Evolutionary conservation across 2,888 invertebrate genomes (phyloP), one percentile per base, ranked within the genome.

Genomic region (Actias luna): DNA sequence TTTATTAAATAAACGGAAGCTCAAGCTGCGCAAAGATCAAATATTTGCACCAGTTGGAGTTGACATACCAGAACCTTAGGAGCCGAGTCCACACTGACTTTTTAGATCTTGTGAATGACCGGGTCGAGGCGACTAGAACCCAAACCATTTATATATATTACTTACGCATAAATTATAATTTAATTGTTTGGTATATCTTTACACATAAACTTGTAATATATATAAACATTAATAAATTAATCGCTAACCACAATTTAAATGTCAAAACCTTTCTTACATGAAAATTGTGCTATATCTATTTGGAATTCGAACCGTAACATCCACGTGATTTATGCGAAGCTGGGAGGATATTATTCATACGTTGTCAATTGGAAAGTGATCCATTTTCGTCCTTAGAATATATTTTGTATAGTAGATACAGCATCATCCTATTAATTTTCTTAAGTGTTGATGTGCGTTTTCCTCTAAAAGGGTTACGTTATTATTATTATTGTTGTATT

Each of bases 311-410:
- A 75, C 76, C 82, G 74, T 79, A 80, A 79, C 79, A 81, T 80
- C 77, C 68, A 67, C 64, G 71, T 84, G 86, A 85, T 85, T 85
- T 85, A 86, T 84, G 86, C 80, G 78, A 80, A 78, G 79, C 77
- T 75, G 73, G 73, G 74, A 77, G 76, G 67, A 76, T 80, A 85
- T 89, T 87, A 82, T 86, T 88, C 89, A 87, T 77, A 72, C 69
- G 80, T 80, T 85, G 88, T 86, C 87, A 84, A 85, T 88, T 85
- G 81, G 81, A 86, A 83, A 85, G 82, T 82, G 84, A 80, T 82
- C 84, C 77, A 83, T 85, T 87, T 86, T 84, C 79, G 69, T 79
- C 65, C 69, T 63, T 66, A 73, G 69, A 71, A 78, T 80, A 79
- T 81, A 80, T 83, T 80, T 82, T 82, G 72, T 79, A 22, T 50